phyloP scores from a whole-genome alignment of 2,113 vertebrate species.

The Cavia aperea region DNA sequence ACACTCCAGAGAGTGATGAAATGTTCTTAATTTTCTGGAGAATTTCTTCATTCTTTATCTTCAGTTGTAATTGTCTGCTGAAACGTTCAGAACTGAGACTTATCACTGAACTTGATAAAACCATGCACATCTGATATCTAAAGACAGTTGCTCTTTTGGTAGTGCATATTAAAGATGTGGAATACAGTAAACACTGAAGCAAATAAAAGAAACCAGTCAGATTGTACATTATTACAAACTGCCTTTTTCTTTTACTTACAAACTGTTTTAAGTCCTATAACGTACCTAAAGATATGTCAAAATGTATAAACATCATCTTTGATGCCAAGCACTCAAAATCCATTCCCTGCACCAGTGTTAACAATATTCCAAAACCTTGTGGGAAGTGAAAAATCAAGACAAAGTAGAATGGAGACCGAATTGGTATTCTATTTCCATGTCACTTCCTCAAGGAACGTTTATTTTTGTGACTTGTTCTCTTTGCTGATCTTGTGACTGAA shows the following conservation, averaged over 20 bases:
- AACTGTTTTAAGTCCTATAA: not conserved
- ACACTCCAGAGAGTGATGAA: conserved; percentile 38
- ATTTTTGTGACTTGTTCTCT: conserved; percentile 46
- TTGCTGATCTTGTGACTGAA: conserved; percentile 31
- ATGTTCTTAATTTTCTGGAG: conserved; percentile 39
- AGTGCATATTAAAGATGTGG: conserved; percentile 20
- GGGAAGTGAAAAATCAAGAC: conserved; percentile 15
- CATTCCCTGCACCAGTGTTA: conserved; percentile 28
- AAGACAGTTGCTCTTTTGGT: conserved; percentile 8
- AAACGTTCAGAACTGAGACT: not conserved
- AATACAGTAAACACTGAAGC: not conserved
- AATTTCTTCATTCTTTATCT: conserved; percentile 1
- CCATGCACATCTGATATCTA: not conserved
- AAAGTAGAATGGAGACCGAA: not conserved
- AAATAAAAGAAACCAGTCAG: conserved; percentile 33
- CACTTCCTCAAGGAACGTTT: conserved; percentile 40
- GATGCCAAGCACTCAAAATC: not conserved
- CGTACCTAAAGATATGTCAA: conserved; percentile 15
- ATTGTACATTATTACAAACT: not conserved
- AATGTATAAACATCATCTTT: conserved; percentile 14
- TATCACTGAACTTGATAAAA: not conserved
- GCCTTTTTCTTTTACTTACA: not conserved
- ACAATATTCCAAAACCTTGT: not conserved
- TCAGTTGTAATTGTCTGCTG: not conserved
- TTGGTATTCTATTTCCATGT: not conserved